Conservation (phyloP, 1,140 invertebrate species). For the Drosophila ercepeae region DNA sequence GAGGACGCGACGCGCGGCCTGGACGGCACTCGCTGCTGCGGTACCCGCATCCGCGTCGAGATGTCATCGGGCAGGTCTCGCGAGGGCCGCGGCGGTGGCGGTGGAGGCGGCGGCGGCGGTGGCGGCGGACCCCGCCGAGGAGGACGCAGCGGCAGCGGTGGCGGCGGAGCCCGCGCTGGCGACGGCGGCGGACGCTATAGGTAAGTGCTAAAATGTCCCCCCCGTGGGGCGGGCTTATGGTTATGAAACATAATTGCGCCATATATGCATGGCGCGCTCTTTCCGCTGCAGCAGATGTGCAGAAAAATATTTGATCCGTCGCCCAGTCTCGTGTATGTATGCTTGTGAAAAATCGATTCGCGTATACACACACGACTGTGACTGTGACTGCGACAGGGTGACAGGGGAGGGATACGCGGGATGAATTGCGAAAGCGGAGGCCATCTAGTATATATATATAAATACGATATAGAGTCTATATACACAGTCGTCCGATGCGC, state of each 20-base stretch:
- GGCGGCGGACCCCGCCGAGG: slow-evolving; percentile 16
- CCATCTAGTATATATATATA: not conserved
- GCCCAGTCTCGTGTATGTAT: slow-evolving; percentile 16
- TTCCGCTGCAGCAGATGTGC: slow-evolving; percentile 24
- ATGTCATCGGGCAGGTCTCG: slow-evolving; percentile 94
- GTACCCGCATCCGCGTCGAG: slow-evolving; percentile 92
- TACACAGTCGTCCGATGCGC: not conserved
- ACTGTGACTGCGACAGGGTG: not conserved
- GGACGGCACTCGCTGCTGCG: slow-evolving; percentile 96
- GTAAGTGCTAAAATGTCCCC: slow-evolving; percentile 48
- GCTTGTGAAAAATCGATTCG: slow-evolving; percentile 73
- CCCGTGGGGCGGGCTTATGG: not conserved
- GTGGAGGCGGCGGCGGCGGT: slow-evolving; percentile 80
- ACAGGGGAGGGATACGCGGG: not conserved
- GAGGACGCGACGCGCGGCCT: slow-evolving; percentile 98
- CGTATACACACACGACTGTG: slow-evolving; percentile 47
- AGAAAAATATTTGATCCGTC: slow-evolving; percentile 31
- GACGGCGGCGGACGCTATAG: slow-evolving; percentile 77
- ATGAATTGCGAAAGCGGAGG: slow-evolving; percentile 22
- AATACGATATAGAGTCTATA: not conserved
- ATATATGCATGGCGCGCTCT: slow-evolving; percentile 6
- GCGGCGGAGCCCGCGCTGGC: slow-evolving; percentile 61
- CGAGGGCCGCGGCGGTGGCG: slow-evolving; percentile 87
- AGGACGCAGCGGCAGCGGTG: slow-evolving; percentile 42
- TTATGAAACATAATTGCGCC: slow-evolving; percentile 42